Percentiles rank a stretch among this genome's conserved stretches.
phyloP scores from a whole-genome alignment of 2,888 invertebrate species.

The Stenodera caucasica region DNA sequence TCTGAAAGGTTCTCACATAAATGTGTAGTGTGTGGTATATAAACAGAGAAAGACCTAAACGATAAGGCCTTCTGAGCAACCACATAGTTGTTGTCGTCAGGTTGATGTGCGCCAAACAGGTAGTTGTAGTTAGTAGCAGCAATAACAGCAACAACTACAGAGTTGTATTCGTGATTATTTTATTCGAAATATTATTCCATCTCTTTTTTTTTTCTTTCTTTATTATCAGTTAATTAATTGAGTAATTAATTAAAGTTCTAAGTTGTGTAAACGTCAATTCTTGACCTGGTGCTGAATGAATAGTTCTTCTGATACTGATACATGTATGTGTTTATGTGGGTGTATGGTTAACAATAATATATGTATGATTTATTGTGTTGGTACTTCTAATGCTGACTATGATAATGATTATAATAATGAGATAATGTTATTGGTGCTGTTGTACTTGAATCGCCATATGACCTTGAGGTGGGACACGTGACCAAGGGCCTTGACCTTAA shows the following conservation, averaged over 20 bases:
- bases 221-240: neutral
- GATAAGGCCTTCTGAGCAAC: neutral
- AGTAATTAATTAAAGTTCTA: too few relatives aligned
- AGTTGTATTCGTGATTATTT: slow-evolving; percentile 20
- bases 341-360: too few relatives aligned
- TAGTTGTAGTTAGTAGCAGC: slow-evolving; percentile 26
- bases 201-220: too few relatives aligned
- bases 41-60: neutral
- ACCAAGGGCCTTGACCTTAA: slow-evolving; percentile 63
- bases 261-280: neutral
- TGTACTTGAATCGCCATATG: slow-evolving; percentile 46
- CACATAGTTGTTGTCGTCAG: slow-evolving; percentile 27
- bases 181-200: too few relatives aligned
- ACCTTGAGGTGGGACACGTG: slow-evolving; percentile 62
- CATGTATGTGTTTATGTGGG: too few relatives aligned
- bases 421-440: slow-evolving; percentile 34
- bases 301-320: too few relatives aligned
- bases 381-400: too few relatives aligned
- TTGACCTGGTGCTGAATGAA: neutral
- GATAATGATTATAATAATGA: neutral
- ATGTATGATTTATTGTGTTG: too few relatives aligned
- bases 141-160: neutral
- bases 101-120: slow-evolving; percentile 44
- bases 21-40: neutral
- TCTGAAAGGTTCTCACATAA: neutral